These are phyloP conservation scores for Egretta garzetta DNA, from an alignment of 2,113 vertebrate species.

Conservation along the genomic window DNA sequence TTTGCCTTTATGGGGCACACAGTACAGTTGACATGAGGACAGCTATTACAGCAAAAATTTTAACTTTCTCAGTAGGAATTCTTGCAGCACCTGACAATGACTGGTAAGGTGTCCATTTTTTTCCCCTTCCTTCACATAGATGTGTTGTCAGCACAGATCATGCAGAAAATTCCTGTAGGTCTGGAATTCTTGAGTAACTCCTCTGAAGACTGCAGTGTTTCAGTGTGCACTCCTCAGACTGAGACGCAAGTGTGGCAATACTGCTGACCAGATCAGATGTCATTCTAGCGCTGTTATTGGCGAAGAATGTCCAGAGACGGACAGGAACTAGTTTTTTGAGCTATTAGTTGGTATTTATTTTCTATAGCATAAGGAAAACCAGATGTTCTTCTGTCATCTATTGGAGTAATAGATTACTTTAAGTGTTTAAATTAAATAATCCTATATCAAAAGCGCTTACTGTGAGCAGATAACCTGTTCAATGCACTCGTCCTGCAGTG, in stretches of 20 bases:
- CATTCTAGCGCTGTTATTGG: background rate
- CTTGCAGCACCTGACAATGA: background rate
- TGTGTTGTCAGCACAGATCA: background rate
- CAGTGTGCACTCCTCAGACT: background rate
- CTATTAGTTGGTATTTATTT: background rate
- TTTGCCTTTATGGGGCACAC: background rate
- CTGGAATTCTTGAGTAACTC: background rate
- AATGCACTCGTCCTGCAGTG: background rate
- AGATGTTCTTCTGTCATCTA: background rate
- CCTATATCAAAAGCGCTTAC: background rate
- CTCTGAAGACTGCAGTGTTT: background rate
- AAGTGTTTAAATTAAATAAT: background rate
- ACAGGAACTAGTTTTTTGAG: background rate
- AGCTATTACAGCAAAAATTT: background rate
- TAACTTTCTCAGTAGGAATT: background rate
- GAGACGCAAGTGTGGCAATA: background rate
- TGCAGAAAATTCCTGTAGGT: background rate
- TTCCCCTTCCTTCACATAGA: background rate
- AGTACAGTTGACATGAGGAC: background rate
- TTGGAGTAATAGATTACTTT: background rate
- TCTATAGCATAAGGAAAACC: background rate
- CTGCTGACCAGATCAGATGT: background rate
- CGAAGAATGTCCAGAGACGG: background rate
- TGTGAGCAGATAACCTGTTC: background rate
- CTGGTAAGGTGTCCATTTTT: background rate